These are phyloP conservation scores for Branchinecta lindahli DNA, from an alignment of 1,140 invertebrate genomes.

Conservation along the genomic window DNA sequence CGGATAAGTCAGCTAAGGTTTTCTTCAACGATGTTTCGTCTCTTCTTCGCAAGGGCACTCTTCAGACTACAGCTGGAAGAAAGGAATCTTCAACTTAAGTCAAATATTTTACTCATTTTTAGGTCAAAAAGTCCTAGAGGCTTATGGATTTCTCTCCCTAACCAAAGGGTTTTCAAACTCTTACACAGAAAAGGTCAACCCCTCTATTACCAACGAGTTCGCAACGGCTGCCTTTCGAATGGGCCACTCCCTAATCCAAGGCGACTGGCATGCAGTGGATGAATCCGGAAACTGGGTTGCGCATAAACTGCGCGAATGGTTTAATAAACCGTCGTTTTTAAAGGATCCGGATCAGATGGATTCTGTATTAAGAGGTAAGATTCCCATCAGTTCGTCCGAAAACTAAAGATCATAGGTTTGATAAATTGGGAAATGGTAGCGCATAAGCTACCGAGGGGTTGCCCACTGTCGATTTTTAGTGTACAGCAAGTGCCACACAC, in stretches of 20 bases:
- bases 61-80: too few relatives aligned
- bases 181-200: conserved; percentile 61
- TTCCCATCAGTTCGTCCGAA: too few relatives aligned
- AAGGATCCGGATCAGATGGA: neutral
- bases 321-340: neutral
- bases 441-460: too few relatives aligned
- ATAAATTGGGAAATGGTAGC: too few relatives aligned
- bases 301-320: neutral
- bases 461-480: too few relatives aligned
- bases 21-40: too few relatives aligned
- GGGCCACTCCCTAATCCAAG: conserved; percentile 67
- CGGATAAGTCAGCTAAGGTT: too few relatives aligned
- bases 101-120: neutral
- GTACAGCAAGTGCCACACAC: too few relatives aligned
- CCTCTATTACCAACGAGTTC: conserved; percentile 64
- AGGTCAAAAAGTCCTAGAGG: conserved; percentile 31
- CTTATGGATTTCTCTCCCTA: conserved; percentile 31
- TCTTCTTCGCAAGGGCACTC: too few relatives aligned
- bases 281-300: neutral
- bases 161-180: conserved; percentile 42
- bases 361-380: neutral
- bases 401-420: too few relatives aligned
- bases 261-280: conserved; percentile 25
- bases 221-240: conserved; percentile 71
- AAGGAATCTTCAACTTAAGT: too few relatives aligned